Evolutionary conservation across 2,113 vertebrate species (phyloP).

Genomic region (Corythaixoides concolor): DNA sequence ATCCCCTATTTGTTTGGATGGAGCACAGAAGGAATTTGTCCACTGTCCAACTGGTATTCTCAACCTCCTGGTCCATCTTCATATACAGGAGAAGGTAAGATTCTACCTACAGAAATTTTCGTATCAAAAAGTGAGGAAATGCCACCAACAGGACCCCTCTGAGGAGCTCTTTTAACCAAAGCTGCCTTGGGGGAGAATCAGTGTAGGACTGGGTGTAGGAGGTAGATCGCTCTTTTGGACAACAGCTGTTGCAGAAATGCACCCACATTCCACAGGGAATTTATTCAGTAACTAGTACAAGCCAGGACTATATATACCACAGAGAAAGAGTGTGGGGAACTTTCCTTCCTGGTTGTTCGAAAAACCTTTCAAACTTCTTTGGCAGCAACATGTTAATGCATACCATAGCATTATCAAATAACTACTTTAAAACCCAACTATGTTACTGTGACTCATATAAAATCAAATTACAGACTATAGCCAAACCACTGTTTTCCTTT

Average conservation of each 20-base stretch:
- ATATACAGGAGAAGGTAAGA: not conserved
- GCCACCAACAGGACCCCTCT: not conserved
- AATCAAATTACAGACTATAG: not conserved
- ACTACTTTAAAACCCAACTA: not conserved
- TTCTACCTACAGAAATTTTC: not conserved
- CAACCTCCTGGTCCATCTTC: not conserved
- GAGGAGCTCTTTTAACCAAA: not conserved
- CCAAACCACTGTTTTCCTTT: not conserved
- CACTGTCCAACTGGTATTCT: not conserved
- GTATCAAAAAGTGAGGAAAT: not conserved
- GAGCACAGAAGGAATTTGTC: not conserved
- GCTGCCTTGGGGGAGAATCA: not conserved
- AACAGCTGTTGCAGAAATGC: not conserved
- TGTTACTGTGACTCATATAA: not conserved
- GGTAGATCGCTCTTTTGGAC: not conserved
- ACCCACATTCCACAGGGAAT: not conserved
- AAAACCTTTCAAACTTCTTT: not conserved
- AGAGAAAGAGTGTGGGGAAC: not conserved
- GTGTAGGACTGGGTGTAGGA: not conserved
- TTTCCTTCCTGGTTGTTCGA: not conserved
- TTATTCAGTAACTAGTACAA: not conserved
- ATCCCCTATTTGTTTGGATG: not conserved
- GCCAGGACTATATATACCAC: not conserved
- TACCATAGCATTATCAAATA: not conserved
- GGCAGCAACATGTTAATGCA: not conserved